A percentile compares a stretch with the other conserved stretches of the same genome.
These are phyloP conservation scores for Tetragnatha montana DNA, from an alignment of 2,888 invertebrate genomes.

Conservation along the genomic window DNA sequence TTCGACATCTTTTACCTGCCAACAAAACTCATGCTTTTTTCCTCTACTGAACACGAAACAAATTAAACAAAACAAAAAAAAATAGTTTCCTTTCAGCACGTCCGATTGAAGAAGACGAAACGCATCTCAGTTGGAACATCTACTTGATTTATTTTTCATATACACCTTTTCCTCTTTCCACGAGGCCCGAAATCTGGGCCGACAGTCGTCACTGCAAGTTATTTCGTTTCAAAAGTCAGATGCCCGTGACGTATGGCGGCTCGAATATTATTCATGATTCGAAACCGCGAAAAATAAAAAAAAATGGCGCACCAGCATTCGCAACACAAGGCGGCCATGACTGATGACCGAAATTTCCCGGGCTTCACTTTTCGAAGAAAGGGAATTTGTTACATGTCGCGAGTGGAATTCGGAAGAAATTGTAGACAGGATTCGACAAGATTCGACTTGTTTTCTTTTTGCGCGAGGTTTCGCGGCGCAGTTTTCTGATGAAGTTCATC, in stretches of 20 bases:
- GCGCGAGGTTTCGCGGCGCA: background rate
- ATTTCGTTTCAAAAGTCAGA: conserved; percentile 17
- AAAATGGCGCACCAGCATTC: background rate
- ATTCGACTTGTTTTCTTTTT: conserved; percentile 17
- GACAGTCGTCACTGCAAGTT: conserved; percentile 6
- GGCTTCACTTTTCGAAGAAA: conserved; percentile 29
- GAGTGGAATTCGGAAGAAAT: conserved; percentile 14
- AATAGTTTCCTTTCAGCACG: background rate
- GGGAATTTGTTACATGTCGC: conserved; percentile 25
- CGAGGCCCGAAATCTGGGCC: background rate
- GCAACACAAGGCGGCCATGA: conserved; percentile 3
- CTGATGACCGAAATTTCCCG: conserved; percentile 31
- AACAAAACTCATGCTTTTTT: too few relatives aligned
- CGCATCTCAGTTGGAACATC: background rate
- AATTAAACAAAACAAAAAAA: background rate
- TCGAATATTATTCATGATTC: conserved; percentile 40
- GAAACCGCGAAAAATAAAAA: conserved; percentile 2
- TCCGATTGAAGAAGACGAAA: background rate
- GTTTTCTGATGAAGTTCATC: background rate
- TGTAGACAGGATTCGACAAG: conserved; percentile 1
- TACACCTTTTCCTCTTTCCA: background rate
- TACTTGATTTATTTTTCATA: background rate
- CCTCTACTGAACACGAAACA: too few relatives aligned
- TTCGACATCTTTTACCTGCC: too few relatives aligned
- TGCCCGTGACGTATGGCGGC: conserved; percentile 28